Conservation (phyloP, 1,140 invertebrate genomes). For the Neodiprion lecontei region DNA sequence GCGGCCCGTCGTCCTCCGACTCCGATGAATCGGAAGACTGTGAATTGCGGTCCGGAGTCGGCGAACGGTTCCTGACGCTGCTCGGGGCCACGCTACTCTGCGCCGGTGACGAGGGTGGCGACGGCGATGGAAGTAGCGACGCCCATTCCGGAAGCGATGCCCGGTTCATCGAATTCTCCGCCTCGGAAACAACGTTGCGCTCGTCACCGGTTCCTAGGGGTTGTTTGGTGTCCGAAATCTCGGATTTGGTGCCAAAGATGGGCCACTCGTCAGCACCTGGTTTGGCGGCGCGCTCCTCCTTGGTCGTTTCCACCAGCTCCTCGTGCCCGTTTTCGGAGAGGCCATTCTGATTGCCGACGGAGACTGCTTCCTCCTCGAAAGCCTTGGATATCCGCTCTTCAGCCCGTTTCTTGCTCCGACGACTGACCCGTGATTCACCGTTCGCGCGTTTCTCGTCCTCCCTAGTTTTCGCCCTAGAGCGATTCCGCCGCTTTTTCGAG, state of each 20-base stretch:
- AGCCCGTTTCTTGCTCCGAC: slow-evolving; percentile 54
- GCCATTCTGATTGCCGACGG: background rate
- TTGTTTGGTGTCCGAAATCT: background rate
- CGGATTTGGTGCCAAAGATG: background rate
- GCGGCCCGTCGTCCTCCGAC: slow-evolving; percentile 30
- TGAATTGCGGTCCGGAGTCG: slow-evolving; percentile 31
- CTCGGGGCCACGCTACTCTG: slow-evolving; percentile 17
- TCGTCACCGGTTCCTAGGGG: background rate
- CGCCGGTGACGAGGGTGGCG: background rate
- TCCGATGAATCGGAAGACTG: slow-evolving; percentile 30
- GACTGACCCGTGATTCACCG: slow-evolving; percentile 28
- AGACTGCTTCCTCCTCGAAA: slow-evolving; percentile 39
- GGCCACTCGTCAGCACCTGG: background rate
- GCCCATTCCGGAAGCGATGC: background rate
- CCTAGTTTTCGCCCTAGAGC: background rate
- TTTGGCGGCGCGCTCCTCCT: background rate
- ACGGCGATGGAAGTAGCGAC: background rate
- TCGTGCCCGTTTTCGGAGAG: slow-evolving; percentile 18
- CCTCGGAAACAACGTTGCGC: background rate
- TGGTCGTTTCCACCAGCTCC: slow-evolving; percentile 14
- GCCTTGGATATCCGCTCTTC: slow-evolving; percentile 45
- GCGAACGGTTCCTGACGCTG: slow-evolving; percentile 27
- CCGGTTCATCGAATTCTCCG: background rate
- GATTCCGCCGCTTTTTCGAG: background rate
- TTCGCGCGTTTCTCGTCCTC: background rate